A percentile compares a stretch with the other conserved stretches of the same genome.
These are phyloP conservation scores for Zalophus californianus DNA, from an alignment of 2,797 vertebrate species.

Conservation along the genomic window DNA sequence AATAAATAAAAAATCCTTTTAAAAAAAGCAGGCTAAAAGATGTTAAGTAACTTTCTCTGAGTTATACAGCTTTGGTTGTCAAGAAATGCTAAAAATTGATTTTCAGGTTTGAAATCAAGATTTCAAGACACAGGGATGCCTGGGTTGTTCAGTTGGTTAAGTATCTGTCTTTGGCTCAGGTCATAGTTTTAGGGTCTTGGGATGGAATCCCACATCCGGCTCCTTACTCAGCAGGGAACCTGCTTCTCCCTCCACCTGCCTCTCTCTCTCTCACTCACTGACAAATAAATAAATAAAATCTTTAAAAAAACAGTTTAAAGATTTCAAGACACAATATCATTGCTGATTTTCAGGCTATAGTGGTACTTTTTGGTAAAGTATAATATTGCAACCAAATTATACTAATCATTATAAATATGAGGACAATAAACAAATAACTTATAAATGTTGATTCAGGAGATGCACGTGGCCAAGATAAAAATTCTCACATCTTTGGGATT, in stretches of 20 bases:
- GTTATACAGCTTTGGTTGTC: background rate
- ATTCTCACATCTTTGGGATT: background rate
- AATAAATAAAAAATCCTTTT: too few relatives aligned
- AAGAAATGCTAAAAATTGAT: slow-evolving; percentile 22
- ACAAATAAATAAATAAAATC: too few relatives aligned
- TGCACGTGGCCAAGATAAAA: background rate
- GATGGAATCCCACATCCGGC: too few relatives aligned
- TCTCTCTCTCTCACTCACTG: too few relatives aligned
- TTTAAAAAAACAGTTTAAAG: background rate
- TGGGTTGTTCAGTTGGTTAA: too few relatives aligned
- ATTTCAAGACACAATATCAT: background rate
- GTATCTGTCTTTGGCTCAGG: too few relatives aligned
- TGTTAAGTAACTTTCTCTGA: slow-evolving; percentile 12
- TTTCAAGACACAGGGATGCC: background rate
- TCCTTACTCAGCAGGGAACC: too few relatives aligned
- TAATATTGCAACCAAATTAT: background rate
- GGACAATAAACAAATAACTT: background rate
- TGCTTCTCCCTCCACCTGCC: too few relatives aligned
- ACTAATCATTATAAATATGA: background rate
- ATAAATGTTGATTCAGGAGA: background rate
- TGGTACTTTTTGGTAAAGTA: background rate
- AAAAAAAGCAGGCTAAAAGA: background rate
- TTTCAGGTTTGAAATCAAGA: slow-evolving; percentile 40
- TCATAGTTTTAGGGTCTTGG: too few relatives aligned
- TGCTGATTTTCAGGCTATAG: background rate